These are phyloP conservation scores for Calidris pugnax DNA, from an alignment of 2,113 vertebrate genomes.

Conservation along the genomic window DNA sequence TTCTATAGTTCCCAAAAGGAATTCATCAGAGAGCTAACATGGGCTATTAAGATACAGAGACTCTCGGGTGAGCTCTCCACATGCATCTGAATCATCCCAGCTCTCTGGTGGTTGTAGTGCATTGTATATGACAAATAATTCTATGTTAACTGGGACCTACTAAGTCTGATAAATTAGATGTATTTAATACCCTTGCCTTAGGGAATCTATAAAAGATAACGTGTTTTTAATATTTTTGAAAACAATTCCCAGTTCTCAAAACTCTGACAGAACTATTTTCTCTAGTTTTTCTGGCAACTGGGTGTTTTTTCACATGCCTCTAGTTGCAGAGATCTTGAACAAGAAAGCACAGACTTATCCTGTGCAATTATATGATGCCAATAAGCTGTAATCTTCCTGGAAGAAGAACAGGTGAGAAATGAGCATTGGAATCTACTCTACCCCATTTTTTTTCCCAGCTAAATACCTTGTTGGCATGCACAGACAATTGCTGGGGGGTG, in stretches of 20 bases:
- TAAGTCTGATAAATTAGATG: slow-evolving; percentile 27
- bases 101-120: background rate
- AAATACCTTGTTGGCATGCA: background rate
- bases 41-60: background rate
- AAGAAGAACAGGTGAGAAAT: background rate
- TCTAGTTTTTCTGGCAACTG: background rate
- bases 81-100: background rate
- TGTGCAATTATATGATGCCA: background rate
- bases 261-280: background rate
- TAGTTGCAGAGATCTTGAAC: background rate
- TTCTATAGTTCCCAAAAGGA: background rate
- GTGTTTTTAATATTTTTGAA: background rate
- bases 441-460: background rate
- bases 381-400: background rate
- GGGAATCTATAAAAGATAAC: background rate
- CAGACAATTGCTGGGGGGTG: background rate
- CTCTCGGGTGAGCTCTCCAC: background rate
- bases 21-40: background rate
- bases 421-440: background rate
- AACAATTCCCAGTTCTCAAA: background rate
- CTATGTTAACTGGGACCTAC: background rate
- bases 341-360: background rate
- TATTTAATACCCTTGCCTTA: background rate
- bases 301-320: background rate
- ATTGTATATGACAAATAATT: background rate